Evolutionary conservation across 2,797 vertebrate species (phyloP).

Genomic region (Cirrhinus mrigala): DNA sequence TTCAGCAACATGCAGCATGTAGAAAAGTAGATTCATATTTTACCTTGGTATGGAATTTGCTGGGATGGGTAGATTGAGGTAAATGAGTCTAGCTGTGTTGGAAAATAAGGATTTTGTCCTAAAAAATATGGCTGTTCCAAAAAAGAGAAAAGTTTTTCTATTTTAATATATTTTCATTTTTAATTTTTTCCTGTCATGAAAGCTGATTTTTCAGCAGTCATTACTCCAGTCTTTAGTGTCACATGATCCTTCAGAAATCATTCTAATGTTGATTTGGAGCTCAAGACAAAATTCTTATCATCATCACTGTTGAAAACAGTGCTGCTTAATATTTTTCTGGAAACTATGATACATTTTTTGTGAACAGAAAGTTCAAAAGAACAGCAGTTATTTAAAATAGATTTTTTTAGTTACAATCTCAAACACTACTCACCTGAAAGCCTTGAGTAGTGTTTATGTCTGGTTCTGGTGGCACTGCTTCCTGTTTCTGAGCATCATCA

Average conservation of each 20-base stretch:
- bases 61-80: constrained; percentile 70
- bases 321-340: background rate
- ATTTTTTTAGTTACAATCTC: background rate
- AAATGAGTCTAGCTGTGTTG: constrained; percentile 79
- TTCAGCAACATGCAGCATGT: background rate
- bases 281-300: background rate
- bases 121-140: background rate
- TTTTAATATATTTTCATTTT: background rate
- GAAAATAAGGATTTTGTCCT: background rate
- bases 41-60: constrained; percentile 80
- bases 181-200: background rate
- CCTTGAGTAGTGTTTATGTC: background rate
- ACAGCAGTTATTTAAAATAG: background rate
- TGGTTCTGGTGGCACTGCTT: background rate
- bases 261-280: background rate
- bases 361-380: background rate
- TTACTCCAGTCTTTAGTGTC: too few species aligned
- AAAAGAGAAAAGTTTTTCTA: background rate
- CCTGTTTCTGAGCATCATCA: constrained; percentile 20
- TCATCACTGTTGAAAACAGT: background rate
- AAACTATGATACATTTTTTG: too few species aligned
- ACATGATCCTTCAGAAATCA: background rate
- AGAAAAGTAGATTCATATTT: background rate
- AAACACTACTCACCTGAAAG: constrained; percentile 13
- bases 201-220: background rate